phyloP scores from a whole-genome alignment of 2,113 vertebrate genomes.

The Anoura caudifer region DNA sequence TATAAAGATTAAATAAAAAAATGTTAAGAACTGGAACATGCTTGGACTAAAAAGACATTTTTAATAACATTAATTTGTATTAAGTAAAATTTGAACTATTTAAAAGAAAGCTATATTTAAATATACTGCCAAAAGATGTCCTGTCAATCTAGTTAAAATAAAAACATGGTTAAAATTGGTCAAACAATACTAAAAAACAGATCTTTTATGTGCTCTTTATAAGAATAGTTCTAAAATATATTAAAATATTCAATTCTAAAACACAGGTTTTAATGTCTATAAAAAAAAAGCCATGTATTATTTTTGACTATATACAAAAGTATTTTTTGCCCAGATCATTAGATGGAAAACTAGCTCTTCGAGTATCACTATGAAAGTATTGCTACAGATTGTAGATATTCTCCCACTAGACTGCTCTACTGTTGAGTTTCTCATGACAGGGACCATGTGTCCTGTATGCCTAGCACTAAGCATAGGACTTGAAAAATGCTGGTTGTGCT shows the following conservation, averaged over 20 bases:
- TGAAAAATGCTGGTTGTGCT: not conserved
- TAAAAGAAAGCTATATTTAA: conserved; percentile 17
- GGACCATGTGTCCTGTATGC: not conserved
- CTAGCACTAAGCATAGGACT: not conserved
- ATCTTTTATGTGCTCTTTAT: not conserved
- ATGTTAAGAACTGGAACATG: not conserved
- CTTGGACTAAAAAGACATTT: not conserved
- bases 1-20: conserved; percentile 36
- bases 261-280: not conserved
- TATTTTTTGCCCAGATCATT: not conserved
- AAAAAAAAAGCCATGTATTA: not conserved
- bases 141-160: not conserved
- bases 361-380: not conserved
- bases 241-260: not conserved
- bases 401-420: not conserved
- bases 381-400: not conserved
- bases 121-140: not conserved
- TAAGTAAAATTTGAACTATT: conserved; percentile 24
- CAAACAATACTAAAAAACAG: not conserved
- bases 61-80: conserved; percentile 10
- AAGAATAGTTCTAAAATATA: conserved; percentile 14
- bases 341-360: conserved; percentile 18
- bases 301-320: not conserved
- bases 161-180: not conserved
- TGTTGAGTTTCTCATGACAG: not conserved